Evolutionary conservation across 1,140 invertebrate genomes (phyloP).

Genomic region (Drosophila cardini): DNA sequence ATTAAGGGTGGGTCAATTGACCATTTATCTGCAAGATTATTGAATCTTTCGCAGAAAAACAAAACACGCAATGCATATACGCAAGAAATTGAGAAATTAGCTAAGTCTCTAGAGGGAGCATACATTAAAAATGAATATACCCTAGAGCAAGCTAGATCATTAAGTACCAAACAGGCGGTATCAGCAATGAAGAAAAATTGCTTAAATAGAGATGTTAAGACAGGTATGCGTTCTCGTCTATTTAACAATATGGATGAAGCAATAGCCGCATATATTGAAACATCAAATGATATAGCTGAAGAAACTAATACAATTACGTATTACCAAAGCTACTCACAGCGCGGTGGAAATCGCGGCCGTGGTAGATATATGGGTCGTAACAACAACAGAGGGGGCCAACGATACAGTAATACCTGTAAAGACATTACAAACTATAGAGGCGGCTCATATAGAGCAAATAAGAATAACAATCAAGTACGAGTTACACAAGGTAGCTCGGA

Average conservation of each 20-base stretch:
- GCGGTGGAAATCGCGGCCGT: neutral
- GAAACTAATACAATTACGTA: neutral
- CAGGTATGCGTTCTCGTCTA: neutral
- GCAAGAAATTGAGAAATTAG: neutral
- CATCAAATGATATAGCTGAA: constrained; percentile 1
- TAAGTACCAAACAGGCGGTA: too few species aligned
- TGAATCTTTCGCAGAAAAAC: neutral
- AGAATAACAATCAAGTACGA: constrained; percentile 1
- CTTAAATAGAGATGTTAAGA: too few species aligned
- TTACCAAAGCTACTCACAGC: constrained; percentile 2
- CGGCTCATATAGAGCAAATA: neutral
- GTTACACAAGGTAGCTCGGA: neutral
- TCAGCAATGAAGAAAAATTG: too few species aligned
- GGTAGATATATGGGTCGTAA: neutral
- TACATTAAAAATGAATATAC: neutral
- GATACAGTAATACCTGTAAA: too few species aligned
- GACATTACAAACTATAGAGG: neutral
- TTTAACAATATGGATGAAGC: neutral
- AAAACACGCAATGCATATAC: neutral
- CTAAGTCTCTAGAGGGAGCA: constrained; percentile 10
- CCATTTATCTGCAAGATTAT: neutral
- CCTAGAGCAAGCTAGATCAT: neutral
- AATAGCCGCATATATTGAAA: constrained; percentile 5
- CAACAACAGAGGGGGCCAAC: constrained; percentile 1
- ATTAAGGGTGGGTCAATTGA: constrained; percentile 1